phyloP scores from a whole-genome alignment of 2,797 vertebrate genomes.

The Leptoclinus maculatus region DNA sequence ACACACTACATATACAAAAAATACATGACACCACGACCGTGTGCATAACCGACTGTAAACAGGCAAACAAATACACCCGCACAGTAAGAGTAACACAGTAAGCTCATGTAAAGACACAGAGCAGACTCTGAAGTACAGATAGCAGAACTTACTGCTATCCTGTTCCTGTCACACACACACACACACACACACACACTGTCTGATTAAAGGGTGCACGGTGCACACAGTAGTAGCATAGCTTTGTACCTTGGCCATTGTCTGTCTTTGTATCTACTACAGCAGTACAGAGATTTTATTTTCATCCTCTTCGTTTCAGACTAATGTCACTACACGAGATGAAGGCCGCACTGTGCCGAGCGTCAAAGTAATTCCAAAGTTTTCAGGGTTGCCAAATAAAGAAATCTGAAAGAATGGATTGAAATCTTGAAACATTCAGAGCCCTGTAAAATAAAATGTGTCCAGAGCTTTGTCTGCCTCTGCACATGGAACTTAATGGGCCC shows the following conservation, averaged over 20 bases:
- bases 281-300: slow-evolving; percentile 31
- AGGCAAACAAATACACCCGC: slow-evolving; percentile 37
- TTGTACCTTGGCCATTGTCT: slow-evolving; percentile 54
- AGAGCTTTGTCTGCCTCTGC: slow-evolving; percentile 48
- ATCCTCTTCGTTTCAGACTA: slow-evolving; percentile 38
- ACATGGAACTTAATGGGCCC: slow-evolving; percentile 55
- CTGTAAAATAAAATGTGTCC: slow-evolving; percentile 47
- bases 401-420: slow-evolving; percentile 48
- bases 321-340: slow-evolving; percentile 43
- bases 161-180: slow-evolving; percentile 19
- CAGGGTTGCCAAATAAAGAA: slow-evolving; percentile 32
- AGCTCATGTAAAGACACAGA: slow-evolving; percentile 34
- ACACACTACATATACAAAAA: slow-evolving; percentile 31
- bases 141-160: slow-evolving; percentile 29
- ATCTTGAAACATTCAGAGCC: slow-evolving; percentile 61
- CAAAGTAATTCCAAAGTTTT: slow-evolving; percentile 55
- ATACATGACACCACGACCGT: slow-evolving; percentile 34
- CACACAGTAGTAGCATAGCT: slow-evolving; percentile 33
- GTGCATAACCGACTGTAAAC: slow-evolving; percentile 11
- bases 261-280: slow-evolving; percentile 37
- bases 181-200: slow-evolving; percentile 22
- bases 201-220: slow-evolving; percentile 55
- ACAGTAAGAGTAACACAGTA: slow-evolving; percentile 46
- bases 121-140: slow-evolving; percentile 31
- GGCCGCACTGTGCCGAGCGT: slow-evolving; percentile 27